These are phyloP conservation scores for Prosapia bicincta DNA, from an alignment of 2,888 invertebrate genomes.

Conservation along the genomic window DNA sequence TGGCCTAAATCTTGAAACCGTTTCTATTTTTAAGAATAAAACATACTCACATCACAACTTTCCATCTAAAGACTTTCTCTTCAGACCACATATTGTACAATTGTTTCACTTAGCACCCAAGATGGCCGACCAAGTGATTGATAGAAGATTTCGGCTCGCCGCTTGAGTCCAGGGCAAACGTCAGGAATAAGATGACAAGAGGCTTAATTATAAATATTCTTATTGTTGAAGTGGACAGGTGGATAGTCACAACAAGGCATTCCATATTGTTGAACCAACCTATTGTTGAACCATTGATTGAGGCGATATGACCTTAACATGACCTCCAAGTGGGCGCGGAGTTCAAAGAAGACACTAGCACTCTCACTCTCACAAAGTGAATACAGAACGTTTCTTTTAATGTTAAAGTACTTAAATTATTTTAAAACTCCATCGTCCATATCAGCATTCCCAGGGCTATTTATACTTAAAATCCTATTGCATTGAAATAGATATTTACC, in stretches of 20 bases:
- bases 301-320: neutral
- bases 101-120: neutral
- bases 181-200: neutral
- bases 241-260: neutral
- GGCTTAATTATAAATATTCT: neutral
- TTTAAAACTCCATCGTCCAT: too few species aligned
- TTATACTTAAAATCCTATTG: too few species aligned
- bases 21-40: too few species aligned
- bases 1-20: too few species aligned
- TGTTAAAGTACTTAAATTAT: neutral
- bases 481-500: too few species aligned
- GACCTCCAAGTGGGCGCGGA: neutral
- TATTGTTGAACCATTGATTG: neutral
- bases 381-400: neutral
- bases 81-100: neutral
- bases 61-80: neutral
- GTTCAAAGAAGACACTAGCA: neutral
- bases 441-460: too few species aligned
- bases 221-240: slow-evolving; percentile 2
- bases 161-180: neutral
- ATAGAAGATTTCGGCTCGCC: neutral
- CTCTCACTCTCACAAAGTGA: too few species aligned
- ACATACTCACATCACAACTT: neutral
- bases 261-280: slow-evolving; percentile 2
- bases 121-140: neutral